These are phyloP conservation scores for Scyliorhinus canicula DNA, from an alignment of 2,797 vertebrate genomes.

Conservation along the genomic window DNA sequence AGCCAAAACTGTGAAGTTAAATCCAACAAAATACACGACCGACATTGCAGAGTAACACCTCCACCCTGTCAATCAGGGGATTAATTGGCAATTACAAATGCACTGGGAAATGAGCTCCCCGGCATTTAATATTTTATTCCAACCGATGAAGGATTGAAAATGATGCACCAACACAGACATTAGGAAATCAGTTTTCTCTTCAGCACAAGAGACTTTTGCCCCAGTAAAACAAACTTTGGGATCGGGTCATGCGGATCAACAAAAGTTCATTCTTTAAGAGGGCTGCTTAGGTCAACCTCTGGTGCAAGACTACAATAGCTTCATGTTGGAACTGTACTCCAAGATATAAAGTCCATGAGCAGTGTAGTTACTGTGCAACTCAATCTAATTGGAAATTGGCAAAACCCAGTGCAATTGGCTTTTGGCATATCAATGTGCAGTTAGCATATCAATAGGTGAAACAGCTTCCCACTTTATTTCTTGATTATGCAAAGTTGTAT, in stretches of 20 bases:
- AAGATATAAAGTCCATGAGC: neutral
- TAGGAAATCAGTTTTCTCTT: neutral
- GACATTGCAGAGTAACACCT: neutral
- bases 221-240: neutral
- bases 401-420: neutral
- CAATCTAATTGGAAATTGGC: slow-evolving; percentile 1
- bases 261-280: neutral
- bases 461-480: neutral
- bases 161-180: neutral
- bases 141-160: neutral
- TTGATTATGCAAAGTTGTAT: slow-evolving; percentile 2
- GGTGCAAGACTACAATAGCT: neutral
- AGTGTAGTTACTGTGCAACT: neutral
- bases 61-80: neutral
- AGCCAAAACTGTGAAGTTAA: neutral
- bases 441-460: neutral
- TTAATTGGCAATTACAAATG: neutral
- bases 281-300: neutral
- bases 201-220: no score
- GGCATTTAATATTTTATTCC: neutral
- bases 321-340: neutral
- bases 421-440: neutral
- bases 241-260: no score
- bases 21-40: neutral
- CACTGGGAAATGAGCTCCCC: neutral